Conservation (phyloP, 2,113 vertebrate genomes). For the Pterocles gutturalis region DNA sequence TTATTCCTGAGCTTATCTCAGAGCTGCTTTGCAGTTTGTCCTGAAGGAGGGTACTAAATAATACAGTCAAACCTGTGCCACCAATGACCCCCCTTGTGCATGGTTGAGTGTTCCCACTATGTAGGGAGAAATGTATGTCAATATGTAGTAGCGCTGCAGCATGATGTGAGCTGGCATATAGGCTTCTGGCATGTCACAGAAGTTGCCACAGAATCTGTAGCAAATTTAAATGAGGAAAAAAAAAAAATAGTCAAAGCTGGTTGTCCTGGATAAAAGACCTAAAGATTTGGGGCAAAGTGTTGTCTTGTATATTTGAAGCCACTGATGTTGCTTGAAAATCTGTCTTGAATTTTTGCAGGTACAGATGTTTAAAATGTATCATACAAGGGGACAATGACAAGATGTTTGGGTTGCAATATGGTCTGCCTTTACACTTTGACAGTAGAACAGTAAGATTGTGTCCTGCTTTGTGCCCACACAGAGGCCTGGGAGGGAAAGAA, state of each 20-base stretch:
- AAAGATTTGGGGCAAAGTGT: neutral
- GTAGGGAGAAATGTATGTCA: neutral
- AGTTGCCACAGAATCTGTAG: neutral
- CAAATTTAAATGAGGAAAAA: neutral
- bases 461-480: neutral
- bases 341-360: constrained; percentile 52
- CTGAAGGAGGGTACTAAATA: neutral
- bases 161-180: neutral
- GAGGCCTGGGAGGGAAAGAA: neutral
- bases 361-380: neutral
- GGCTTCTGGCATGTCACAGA: neutral
- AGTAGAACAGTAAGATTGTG: neutral
- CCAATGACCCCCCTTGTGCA: neutral
- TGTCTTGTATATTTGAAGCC: neutral
- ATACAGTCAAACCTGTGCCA: neutral
- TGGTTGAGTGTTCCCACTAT: neutral
- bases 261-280: neutral
- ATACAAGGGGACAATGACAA: neutral
- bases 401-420: neutral
- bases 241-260: neutral
- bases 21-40: constrained; percentile 9
- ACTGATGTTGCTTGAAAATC: neutral
- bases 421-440: neutral
- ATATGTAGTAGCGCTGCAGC: neutral
- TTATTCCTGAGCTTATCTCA: neutral